These are phyloP conservation scores for Nudaria mundana DNA, from an alignment of 2,888 invertebrate species.

Conservation along the genomic window DNA sequence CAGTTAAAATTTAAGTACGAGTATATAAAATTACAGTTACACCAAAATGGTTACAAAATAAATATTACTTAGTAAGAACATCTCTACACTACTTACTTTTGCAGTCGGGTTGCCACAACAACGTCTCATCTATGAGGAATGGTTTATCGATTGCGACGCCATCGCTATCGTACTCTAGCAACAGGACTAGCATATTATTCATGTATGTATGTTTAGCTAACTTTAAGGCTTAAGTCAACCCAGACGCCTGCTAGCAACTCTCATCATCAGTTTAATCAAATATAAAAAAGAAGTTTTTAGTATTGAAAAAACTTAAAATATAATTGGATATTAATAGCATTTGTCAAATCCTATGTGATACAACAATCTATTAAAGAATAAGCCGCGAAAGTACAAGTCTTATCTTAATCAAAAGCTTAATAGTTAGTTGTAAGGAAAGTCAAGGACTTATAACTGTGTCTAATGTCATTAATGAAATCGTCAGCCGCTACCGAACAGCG, in stretches of 20 bases:
- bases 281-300: no score
- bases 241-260: no score
- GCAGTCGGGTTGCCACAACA: background rate
- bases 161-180: background rate
- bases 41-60: no score
- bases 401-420: conserved; percentile 35
- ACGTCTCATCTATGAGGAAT: conserved; percentile 15
- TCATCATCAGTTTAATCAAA: no score
- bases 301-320: no score
- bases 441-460: conserved; percentile 63
- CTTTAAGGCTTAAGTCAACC: no score
- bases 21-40: no score
- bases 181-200: conserved; percentile 1
- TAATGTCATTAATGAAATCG: conserved; percentile 71
- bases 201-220: no score
- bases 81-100: background rate
- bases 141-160: conserved; percentile 18
- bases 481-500: conserved; percentile 63
- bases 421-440: no score
- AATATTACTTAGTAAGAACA: background rate
- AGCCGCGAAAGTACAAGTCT: conserved; percentile 13
- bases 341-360: conserved; percentile 12
- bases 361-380: conserved; percentile 17
- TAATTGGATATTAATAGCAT: no score
- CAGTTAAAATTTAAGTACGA: no score